A percentile compares a stretch with the other conserved stretches of the same genome.
phyloP scores from a whole-genome alignment of 1,140 invertebrate genomes.

The Macrocentrus cingulum region DNA sequence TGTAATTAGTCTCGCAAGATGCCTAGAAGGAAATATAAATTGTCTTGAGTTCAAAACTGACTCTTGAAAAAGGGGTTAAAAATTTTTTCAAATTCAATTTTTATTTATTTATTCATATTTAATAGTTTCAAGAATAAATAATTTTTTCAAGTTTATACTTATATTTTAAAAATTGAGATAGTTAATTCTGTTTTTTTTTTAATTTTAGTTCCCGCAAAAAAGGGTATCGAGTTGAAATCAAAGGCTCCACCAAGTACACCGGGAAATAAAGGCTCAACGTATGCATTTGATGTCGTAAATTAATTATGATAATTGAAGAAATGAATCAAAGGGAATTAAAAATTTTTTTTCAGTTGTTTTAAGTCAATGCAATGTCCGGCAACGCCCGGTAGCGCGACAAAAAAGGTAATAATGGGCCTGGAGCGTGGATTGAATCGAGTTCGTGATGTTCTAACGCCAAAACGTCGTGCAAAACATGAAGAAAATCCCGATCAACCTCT shows the following conservation, averaged over 20 bases:
- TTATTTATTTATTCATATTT: constrained; percentile 24
- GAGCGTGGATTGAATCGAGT: constrained; percentile 72
- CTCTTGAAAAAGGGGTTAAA: too few species aligned
- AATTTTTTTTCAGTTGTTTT: constrained; percentile 13
- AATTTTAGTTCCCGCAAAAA: constrained; percentile 44
- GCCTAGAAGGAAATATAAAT: constrained; percentile 43
- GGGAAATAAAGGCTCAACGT: constrained; percentile 26
- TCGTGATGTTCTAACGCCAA: constrained; percentile 72
- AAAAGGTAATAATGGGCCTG: constrained; percentile 69
- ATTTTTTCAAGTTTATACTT: too few species aligned
- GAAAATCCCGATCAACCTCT: constrained; percentile 43
- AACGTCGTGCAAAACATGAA: constrained; percentile 52
- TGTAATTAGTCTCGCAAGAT: constrained; percentile 45
- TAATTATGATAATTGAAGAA: too few species aligned
- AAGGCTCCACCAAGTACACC: constrained; percentile 29
- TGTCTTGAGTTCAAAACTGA: too few species aligned
- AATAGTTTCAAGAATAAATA: too few species aligned
- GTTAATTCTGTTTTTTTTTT: constrained; percentile 23
- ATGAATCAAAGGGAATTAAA: too few species aligned
- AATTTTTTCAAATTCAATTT: constrained; percentile 5
- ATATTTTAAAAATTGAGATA: too few species aligned
- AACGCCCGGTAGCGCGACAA: constrained; percentile 61
- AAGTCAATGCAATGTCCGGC: constrained; percentile 39
- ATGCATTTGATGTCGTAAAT: too few species aligned
- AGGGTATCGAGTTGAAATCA: constrained; percentile 35